Conservation (phyloP, 2,113 vertebrate species). For the Corynorhinus townsendii region DNA sequence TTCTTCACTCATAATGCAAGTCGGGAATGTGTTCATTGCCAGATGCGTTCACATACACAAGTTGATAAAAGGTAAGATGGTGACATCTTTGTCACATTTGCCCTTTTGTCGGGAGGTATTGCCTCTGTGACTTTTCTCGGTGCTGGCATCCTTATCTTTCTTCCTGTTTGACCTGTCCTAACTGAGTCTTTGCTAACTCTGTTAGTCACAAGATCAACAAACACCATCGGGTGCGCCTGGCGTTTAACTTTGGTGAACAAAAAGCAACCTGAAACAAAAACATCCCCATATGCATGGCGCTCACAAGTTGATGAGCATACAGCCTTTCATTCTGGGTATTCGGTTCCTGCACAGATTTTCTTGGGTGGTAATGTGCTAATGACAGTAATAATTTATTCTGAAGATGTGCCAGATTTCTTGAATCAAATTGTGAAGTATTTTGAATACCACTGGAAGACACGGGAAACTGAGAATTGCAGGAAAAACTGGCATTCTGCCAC, state of each 20-base stretch:
- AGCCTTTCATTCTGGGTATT: conserved; percentile 61
- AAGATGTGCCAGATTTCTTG: conserved; percentile 75
- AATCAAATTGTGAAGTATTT: conserved; percentile 82
- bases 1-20: background rate
- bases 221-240: conserved; percentile 63
- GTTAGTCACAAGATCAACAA: conserved; percentile 73
- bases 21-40: background rate
- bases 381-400: conserved; percentile 78
- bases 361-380: conserved; percentile 75
- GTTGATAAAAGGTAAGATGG: background rate
- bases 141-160: conserved; percentile 57
- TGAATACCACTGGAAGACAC: conserved; percentile 82
- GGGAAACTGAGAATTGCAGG: conserved; percentile 81
- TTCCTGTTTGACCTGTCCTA: conserved; percentile 68
- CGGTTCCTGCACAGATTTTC: conserved; percentile 21
- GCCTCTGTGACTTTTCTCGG: conserved; percentile 43
- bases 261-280: conserved; percentile 56
- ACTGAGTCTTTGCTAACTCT: conserved; percentile 73
- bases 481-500: conserved; percentile 80
- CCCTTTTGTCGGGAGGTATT: conserved; percentile 31
- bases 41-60: background rate
- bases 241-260: conserved; percentile 55
- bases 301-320: background rate
- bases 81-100: conserved; percentile 16
- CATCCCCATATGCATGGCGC: conserved; percentile 15